These are phyloP conservation scores for Lepidurus couesii DNA, from an alignment of 1,140 invertebrate species.

Conservation along the genomic window DNA sequence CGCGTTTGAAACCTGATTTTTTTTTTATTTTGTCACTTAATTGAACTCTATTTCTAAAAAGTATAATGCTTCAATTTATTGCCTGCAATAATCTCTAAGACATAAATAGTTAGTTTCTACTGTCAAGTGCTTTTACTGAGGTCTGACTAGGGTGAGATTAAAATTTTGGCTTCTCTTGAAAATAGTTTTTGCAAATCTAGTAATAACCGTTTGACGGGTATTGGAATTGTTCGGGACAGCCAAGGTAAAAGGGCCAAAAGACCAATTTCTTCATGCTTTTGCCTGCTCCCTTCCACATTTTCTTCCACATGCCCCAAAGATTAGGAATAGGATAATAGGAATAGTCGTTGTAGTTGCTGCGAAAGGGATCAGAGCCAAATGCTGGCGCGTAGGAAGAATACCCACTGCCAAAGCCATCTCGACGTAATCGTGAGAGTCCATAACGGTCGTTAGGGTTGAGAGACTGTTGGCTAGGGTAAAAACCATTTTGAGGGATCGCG, in stretches of 20 bases:
- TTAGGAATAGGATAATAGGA: neutral
- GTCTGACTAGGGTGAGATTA: conserved; percentile 14
- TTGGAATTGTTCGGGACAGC: neutral
- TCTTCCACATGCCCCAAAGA: neutral
- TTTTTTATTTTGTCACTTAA: neutral
- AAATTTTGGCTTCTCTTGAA: neutral
- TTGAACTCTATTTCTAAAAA: neutral
- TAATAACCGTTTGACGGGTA: conserved; percentile 1
- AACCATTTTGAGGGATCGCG: neutral
- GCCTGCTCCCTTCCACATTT: neutral
- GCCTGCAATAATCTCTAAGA: conserved; percentile 6
- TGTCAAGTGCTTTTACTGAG: neutral
- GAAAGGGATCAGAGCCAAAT: neutral
- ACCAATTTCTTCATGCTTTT: conserved; percentile 9
- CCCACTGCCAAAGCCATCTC: neutral
- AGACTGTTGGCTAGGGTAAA: neutral
- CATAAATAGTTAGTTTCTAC: conserved; percentile 22
- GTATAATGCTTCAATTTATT: neutral
- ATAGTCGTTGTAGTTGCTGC: neutral
- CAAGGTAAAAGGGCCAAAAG: conserved; percentile 5
- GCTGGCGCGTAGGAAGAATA: neutral
- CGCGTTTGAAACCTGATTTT: neutral
- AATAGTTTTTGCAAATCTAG: neutral
- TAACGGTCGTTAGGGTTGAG: neutral
- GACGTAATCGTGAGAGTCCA: neutral